A percentile compares a stretch with the other conserved stretches of the same genome.
Evolutionary conservation across 1,140 invertebrate genomes (phyloP).

Genomic region (Panagrolaimus sp.): DNA sequence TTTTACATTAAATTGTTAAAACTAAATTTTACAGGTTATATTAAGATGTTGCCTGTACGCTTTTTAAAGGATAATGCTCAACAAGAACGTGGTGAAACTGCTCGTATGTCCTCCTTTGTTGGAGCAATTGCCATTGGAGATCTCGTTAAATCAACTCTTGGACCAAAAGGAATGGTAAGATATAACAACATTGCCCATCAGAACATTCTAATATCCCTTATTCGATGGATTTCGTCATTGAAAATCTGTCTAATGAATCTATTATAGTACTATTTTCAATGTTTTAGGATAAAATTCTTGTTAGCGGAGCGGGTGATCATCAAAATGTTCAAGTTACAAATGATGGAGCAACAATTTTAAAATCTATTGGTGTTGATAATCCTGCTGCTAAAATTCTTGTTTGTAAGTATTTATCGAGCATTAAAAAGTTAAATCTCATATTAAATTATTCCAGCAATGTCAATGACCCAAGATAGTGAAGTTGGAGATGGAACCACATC

Average conservation of each 20-base stretch:
- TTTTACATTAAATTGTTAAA: too few relatives aligned
- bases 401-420: constrained; percentile 59
- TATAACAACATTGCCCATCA: neutral
- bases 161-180: constrained; percentile 90
- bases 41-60: constrained; percentile 39
- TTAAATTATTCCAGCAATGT: constrained; percentile 72
- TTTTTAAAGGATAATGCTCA: constrained; percentile 90
- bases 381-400: constrained; percentile 97
- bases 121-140: constrained; percentile 97
- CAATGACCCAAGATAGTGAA: constrained; percentile 96
- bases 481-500: constrained; percentile 99
- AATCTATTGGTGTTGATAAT: constrained; percentile 93
- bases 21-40: too few relatives aligned
- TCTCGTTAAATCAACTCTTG: constrained; percentile 91
- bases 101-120: constrained; percentile 82
- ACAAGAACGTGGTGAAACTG: constrained; percentile 85
- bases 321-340: constrained; percentile 92
- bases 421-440: constrained; percentile 17
- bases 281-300: constrained; percentile 82
- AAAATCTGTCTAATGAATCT: constrained; percentile 2
- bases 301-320: constrained; percentile 74
- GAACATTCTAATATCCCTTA: constrained; percentile 5
- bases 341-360: constrained; percentile 96
- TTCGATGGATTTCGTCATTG: constrained; percentile 10
- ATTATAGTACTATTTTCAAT: constrained; percentile 14